Percentiles rank a stretch among this genome's conserved stretches.
Conservation (phyloP, 2,888 invertebrate species). For the Heteropelma amictum region DNA sequence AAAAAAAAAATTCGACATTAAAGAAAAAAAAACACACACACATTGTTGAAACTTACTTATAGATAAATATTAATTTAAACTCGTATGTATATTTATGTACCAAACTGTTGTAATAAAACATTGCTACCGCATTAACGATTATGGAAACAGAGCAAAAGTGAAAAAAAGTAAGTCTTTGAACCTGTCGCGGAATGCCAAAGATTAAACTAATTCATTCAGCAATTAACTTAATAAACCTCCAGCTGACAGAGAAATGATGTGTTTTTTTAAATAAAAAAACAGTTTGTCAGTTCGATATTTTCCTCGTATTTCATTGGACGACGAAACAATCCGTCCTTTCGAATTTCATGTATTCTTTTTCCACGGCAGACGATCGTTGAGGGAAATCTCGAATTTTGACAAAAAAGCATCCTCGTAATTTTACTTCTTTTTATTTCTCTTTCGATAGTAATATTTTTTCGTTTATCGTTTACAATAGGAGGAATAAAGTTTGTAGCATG, state of each 20-base stretch:
- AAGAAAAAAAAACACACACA: conserved; percentile 45
- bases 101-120: conserved; percentile 76
- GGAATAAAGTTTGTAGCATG: conserved; percentile 72
- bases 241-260: too few species aligned
- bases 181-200: too few species aligned
- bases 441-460: conserved; percentile 63
- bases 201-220: too few species aligned
- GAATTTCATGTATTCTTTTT: background rate
- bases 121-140: conserved; percentile 70
- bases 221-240: too few species aligned
- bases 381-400: background rate
- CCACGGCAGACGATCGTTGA: background rate
- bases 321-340: too few species aligned
- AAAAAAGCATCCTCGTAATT: conserved; percentile 25
- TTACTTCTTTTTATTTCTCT: conserved; percentile 59
- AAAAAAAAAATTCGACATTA: conserved; percentile 33
- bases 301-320: too few species aligned
- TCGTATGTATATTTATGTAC: conserved; percentile 77
- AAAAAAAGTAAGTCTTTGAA: background rate
- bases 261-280: too few species aligned
- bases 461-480: conserved; percentile 73
- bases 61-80: conserved; percentile 68
- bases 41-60: conserved; percentile 62
- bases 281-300: too few species aligned
- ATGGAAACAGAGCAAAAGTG: conserved; percentile 48